These are phyloP conservation scores for Psettodes erumei DNA, from an alignment of 2,113 vertebrate genomes.

Conservation along the genomic window DNA sequence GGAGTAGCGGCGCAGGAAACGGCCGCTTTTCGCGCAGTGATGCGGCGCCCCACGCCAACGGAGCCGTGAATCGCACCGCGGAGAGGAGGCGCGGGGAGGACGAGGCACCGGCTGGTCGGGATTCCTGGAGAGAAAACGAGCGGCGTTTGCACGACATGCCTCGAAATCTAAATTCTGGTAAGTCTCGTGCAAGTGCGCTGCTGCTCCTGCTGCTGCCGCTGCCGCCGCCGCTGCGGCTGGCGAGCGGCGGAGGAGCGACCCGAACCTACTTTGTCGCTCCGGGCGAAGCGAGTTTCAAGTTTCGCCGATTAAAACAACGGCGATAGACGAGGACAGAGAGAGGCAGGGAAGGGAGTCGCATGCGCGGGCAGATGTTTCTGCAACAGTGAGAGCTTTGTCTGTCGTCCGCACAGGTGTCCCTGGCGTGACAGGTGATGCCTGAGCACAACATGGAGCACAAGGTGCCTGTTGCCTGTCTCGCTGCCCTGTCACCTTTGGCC, in stretches of 20 bases:
- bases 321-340: not conserved
- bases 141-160: constrained; percentile 73
- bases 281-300: constrained; percentile 75
- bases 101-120: constrained; percentile 18
- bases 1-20: constrained; percentile 51
- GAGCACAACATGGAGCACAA: constrained; percentile 47
- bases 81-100: constrained; percentile 43
- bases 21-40: constrained; percentile 56
- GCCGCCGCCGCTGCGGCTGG: constrained; percentile 44
- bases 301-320: constrained; percentile 11
- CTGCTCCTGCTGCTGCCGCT: constrained; percentile 67
- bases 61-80: constrained; percentile 39
- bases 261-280: constrained; percentile 79
- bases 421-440: constrained; percentile 74
- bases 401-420: constrained; percentile 58
- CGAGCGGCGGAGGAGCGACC: constrained; percentile 71
- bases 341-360: not conserved
- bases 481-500: constrained; percentile 20
- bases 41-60: constrained; percentile 62
- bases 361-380: not conserved
- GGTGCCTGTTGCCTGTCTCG: constrained; percentile 66
- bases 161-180: constrained; percentile 80
- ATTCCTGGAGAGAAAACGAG: constrained; percentile 66
- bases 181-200: constrained; percentile 82
- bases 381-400: constrained; percentile 49